Evolutionary conservation across 1,140 invertebrate species (phyloP).

Genomic region (Cylas formicarius): DNA sequence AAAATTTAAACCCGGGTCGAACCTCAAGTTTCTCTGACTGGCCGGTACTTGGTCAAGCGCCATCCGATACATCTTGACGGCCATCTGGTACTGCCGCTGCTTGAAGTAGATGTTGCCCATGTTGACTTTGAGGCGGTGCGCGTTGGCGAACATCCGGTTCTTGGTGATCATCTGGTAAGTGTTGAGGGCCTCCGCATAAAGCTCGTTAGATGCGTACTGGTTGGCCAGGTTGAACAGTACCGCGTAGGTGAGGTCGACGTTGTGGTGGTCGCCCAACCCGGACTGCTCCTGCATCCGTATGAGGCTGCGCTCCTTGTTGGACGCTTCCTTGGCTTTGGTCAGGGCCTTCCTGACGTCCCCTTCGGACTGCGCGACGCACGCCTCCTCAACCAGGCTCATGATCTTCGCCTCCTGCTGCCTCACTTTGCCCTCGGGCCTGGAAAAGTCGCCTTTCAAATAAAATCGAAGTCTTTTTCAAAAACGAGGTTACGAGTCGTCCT

Average conservation of each 20-base stretch:
- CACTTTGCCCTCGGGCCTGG: constrained; percentile 78
- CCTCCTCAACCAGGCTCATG: constrained; percentile 76
- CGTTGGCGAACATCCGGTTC: constrained; percentile 80
- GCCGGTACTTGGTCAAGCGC: constrained; percentile 47
- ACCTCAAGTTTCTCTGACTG: constrained; percentile 86
- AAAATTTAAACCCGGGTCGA: too few relatives aligned
- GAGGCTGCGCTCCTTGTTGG: constrained; percentile 82
- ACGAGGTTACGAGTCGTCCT: constrained; percentile 62
- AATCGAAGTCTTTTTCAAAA: background rate
- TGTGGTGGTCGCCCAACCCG: constrained; percentile 77
- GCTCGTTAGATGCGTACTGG: constrained; percentile 89
- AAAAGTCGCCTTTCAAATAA: background rate
- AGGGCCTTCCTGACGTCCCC: constrained; percentile 52
- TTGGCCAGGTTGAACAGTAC: constrained; percentile 90
- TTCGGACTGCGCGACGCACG: constrained; percentile 55
- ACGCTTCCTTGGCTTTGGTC: constrained; percentile 94
- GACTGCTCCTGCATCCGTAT: constrained; percentile 86
- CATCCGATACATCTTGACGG: constrained; percentile 75
- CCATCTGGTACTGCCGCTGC: constrained; percentile 89
- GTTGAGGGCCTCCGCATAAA: constrained; percentile 92
- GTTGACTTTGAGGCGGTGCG: constrained; percentile 88
- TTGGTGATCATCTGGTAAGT: constrained; percentile 87
- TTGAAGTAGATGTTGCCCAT: constrained; percentile 98
- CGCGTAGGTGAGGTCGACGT: constrained; percentile 89
- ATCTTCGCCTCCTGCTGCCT: constrained; percentile 74